Percentiles rank a stretch among this genome's conserved stretches.
Conservation (phyloP, 2,888 invertebrate genomes). For the Cosmopolites sordidus region DNA sequence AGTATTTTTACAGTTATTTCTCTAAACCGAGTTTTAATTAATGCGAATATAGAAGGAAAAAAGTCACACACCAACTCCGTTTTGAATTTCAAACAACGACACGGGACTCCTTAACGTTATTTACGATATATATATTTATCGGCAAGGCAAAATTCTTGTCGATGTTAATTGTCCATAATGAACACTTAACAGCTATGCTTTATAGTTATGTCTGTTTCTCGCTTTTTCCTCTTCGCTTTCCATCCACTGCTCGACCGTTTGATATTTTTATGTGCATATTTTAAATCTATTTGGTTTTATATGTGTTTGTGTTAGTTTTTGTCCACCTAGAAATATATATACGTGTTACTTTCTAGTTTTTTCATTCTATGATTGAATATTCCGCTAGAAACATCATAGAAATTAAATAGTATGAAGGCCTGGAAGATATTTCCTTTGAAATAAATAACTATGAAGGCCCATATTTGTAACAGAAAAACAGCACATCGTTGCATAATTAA, state of each 20-base stretch:
- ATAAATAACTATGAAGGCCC: no score
- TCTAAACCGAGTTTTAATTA: no score
- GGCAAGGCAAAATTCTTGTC: constrained; percentile 42
- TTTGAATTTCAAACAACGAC: no score
- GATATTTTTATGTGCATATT: constrained; percentile 34
- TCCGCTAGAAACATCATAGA: not conserved
- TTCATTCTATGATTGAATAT: not conserved
- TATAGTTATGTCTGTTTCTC: constrained; percentile 26
- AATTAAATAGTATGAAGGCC: no score
- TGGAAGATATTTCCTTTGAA: no score
- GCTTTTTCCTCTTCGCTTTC: constrained; percentile 7
- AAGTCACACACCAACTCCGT: no score
- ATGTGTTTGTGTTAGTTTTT: not conserved
- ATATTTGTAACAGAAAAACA: no score
- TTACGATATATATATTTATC: constrained; percentile 46
- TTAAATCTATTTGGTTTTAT: constrained; percentile 29
- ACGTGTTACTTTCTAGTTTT: not conserved
- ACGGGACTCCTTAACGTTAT: constrained; percentile 30
- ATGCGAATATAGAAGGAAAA: no score
- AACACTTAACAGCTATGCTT: constrained; percentile 28
- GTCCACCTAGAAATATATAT: not conserved
- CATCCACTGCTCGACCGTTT: constrained; percentile 16
- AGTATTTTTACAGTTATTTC: no score
- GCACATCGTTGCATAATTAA: no score
- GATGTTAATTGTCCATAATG: constrained; percentile 46